Evolutionary conservation across 2,113 vertebrate genomes (phyloP).

Genomic region (Arothron firmamentum): DNA sequence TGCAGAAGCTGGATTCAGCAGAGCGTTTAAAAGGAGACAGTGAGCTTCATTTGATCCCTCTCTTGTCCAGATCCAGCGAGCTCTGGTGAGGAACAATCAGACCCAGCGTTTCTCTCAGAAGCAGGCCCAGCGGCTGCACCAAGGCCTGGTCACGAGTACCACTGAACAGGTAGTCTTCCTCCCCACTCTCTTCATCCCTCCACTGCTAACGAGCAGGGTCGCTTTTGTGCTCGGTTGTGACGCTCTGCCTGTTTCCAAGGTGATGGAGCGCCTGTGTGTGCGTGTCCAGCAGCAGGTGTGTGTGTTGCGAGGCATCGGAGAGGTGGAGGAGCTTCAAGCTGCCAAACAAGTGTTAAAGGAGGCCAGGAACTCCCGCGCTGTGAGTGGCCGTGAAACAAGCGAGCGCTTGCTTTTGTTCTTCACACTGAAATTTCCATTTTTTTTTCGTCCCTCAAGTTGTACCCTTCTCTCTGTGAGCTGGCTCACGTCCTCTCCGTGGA

Average conservation of each 20-base stretch:
- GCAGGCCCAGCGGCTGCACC: slow-evolving; percentile 88
- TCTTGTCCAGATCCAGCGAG: slow-evolving; percentile 81
- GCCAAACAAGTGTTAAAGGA: slow-evolving; percentile 88
- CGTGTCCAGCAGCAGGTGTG: slow-evolving; percentile 86
- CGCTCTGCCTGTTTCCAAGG: slow-evolving; percentile 56
- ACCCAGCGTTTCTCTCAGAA: slow-evolving; percentile 86
- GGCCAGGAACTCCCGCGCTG: slow-evolving; percentile 87
- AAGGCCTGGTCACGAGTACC: slow-evolving; percentile 88
- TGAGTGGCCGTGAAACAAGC: slow-evolving; percentile 62
- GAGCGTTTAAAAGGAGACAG: too few species aligned
- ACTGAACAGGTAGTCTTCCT: slow-evolving; percentile 65
- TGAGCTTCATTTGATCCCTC: too few species aligned
- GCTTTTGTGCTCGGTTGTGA: too few species aligned
- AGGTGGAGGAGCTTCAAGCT: slow-evolving; percentile 82
- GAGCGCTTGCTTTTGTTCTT: neutral
- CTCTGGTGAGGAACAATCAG: slow-evolving; percentile 87
- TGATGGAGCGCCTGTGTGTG: slow-evolving; percentile 86
- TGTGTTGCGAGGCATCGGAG: slow-evolving; percentile 76
- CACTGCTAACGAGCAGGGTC: too few species aligned
- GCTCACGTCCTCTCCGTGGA: slow-evolving; percentile 86
- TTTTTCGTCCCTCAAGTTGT: slow-evolving; percentile 68
- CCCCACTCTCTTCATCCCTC: neutral
- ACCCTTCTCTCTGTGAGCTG: slow-evolving; percentile 87
- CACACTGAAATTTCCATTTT: neutral
- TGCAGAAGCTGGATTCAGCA: too few species aligned